Base-by-base conservation (phyloP, 23 tunicate species). In the Diplosoma virens region DNA sequence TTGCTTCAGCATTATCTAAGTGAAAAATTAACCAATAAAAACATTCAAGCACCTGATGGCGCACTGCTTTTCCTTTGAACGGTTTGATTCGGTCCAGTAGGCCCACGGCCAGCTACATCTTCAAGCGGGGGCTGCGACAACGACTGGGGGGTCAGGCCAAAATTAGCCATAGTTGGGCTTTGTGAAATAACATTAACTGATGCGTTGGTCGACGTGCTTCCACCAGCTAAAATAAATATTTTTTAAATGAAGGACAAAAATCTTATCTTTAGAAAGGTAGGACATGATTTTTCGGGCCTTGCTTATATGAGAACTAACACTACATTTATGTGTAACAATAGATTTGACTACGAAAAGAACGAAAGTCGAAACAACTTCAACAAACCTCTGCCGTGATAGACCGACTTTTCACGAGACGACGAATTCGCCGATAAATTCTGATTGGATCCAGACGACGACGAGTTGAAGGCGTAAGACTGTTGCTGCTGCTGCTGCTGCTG, bases 101-200 rank as follows among this genome's bases (percentile, higher is more conserved):
- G 41, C 16, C 17, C 61, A 18, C 41, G 80, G 27, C 24, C 28
- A 47, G 46, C 63, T 29, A 33, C 24, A 47, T 29, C 46, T 17
- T 25, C 66, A 30, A 41, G 82, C 25, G 27, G 74, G 22, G 61
- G 47, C 60, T 67, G 79, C 1, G 87, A 61, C 55, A 84, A 26
- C 32, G 89, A 84, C 72, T 87, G 69, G 21, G 84, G 80, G 47
- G 76, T 73, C 33, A 89, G 37, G 21, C 96, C 96, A 32, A 82
- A 80, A 52, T 68, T 82, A 14, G 96, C 86, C 96, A 89, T 89
- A 17, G 96, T 82, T 17, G 88, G 87, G 33, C 73, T 78, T 25
- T 81, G 86, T 0, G 75, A 21, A 24, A 33, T 35, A 11, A 72
- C 78, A 37, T 35, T 36, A 11, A 29, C 46, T 6, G 22, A 18